Evolutionary conservation across 2,797 vertebrate species (phyloP).

Genomic region (Gymnothorax reevesii): DNA sequence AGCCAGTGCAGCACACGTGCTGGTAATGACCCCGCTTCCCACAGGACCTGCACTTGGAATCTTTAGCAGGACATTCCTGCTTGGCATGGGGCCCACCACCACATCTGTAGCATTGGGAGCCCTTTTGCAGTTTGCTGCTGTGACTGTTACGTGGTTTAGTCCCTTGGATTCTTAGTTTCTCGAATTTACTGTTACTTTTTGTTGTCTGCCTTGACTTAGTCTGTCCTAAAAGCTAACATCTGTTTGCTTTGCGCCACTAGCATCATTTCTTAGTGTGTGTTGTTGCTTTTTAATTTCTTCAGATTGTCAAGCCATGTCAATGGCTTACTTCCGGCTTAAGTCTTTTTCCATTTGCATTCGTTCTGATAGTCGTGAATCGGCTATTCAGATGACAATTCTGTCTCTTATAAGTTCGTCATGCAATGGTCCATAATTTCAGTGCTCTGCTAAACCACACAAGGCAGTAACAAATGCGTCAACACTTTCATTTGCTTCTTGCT

Average conservation of each 20-base stretch:
- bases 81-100: too few relatives aligned
- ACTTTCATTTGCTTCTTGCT: background rate
- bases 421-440: constrained; percentile 25
- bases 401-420: constrained; percentile 25
- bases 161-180: too few relatives aligned
- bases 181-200: too few relatives aligned
- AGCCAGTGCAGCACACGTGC: too few relatives aligned
- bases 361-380: constrained; percentile 14
- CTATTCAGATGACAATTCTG: constrained; percentile 19
- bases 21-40: too few relatives aligned
- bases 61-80: too few relatives aligned
- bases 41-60: too few relatives aligned
- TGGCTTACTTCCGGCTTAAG: constrained; percentile 25
- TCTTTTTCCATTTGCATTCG: constrained; percentile 30
- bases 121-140: too few relatives aligned
- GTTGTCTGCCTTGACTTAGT: too few relatives aligned
- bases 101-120: too few relatives aligned
- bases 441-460: constrained; percentile 17
- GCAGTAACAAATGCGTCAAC: constrained; percentile 28
- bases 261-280: background rate
- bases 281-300: background rate
- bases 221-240: too few relatives aligned
- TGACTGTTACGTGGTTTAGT: too few relatives aligned
- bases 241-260: background rate
- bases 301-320: background rate